Base-by-base conservation (phyloP, 2,797 vertebrate species). In the Sebastes itinus region DNA sequence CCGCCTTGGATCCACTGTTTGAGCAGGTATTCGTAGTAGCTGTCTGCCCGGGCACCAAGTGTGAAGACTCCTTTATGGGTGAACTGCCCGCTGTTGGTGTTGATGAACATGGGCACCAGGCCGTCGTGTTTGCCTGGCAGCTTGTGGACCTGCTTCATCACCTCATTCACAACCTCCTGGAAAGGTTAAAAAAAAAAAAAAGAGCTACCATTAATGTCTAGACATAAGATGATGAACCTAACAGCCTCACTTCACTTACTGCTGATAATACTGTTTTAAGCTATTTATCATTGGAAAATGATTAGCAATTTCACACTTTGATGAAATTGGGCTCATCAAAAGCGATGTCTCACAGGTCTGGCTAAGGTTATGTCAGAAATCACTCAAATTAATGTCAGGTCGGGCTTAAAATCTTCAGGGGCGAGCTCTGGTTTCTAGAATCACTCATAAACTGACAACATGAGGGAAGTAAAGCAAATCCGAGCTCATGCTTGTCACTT, bases 1-100 rank as follows among this genome's bases (percentile, higher is more conserved):
- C 97, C 97, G 2, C 98, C 97, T 90, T 99, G 98, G 89, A 99
- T 95, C 98, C 98, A 99, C 88, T 99, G 98, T 85, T 99, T 99
- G 38, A 99, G 97, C 88, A 99, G 95, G 93, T 98, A 99, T 74
- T 99, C 98, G 1, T 99, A 99, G 95, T 99, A 99, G 94, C 98
- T 99, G 96, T 99, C 98, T 0, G 98, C 98, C 49, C 98, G 90
- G 63, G 98, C 98, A 1, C 98, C 98, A 28, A 99, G 92, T 0
- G 98, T 99, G 83, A 96, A 98, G 28, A 98, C 95, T 1, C 97
- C 97, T 60, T 96, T 92, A 89, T 98, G 98, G 7, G 96, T 97
- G 94, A 99, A 99, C 94, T 98, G 97, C 46, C 98, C 98, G 0
- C 94, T 98, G 93, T 98, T 97, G 32, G 98, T 99, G 94, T 97